phyloP scores from a whole-genome alignment of 2,888 invertebrate species.

The Saturnia japonica region DNA sequence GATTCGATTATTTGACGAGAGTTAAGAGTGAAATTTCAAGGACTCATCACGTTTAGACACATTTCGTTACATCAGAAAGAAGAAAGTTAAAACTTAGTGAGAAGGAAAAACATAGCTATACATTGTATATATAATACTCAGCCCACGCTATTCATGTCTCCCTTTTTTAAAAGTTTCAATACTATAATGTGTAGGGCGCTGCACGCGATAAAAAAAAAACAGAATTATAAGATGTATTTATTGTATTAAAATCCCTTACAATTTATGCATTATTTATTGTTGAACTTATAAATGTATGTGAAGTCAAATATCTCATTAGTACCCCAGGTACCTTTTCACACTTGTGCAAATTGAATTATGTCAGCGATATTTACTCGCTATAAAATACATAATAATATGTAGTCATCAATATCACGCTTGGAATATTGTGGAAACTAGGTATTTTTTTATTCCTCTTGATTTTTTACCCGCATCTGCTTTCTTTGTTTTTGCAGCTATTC shows the following conservation, averaged over 20 bases:
- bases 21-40: too few relatives aligned
- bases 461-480: background rate
- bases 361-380: background rate
- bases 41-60: too few relatives aligned
- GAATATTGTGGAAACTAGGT: background rate
- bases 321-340: background rate
- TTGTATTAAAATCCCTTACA: background rate
- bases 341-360: conserved; percentile 10
- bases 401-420: background rate
- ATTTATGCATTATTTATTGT: background rate
- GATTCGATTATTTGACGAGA: too few relatives aligned
- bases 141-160: too few relatives aligned
- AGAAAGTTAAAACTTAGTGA: too few relatives aligned
- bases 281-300: background rate
- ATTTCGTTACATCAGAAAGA: too few relatives aligned
- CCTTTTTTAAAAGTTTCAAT: too few relatives aligned
- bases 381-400: background rate
- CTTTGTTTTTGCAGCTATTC: background rate
- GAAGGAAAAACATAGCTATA: too few relatives aligned
- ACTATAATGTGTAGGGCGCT: too few relatives aligned
- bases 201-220: too few relatives aligned
- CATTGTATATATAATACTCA: too few relatives aligned
- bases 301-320: background rate
- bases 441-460: background rate
- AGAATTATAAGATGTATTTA: too few relatives aligned